Evolutionary conservation across 2,113 vertebrate species (phyloP), one percentile per base, ranked within the genome.

Genomic region (Bubo scandiacus): DNA sequence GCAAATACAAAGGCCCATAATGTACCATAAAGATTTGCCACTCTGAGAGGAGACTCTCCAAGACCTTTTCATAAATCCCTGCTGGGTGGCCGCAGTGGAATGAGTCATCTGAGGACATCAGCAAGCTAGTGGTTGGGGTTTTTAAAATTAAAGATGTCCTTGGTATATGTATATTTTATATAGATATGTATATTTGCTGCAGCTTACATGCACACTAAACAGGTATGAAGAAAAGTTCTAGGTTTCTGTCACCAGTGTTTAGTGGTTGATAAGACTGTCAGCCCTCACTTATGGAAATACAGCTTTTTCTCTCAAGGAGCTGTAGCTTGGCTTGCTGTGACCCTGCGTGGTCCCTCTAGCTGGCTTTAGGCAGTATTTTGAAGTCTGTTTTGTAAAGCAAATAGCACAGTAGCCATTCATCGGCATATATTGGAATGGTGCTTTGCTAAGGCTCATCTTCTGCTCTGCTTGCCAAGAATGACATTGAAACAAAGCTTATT

Each of bases 401-500:
- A 75, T 23, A 55, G 34, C n/a, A 22, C 3, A 5, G 59, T 49
- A 81, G 75, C 49, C 58, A 34, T 92, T 83, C 72, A 57, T 89
- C 72, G 59, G 16, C 52, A 36, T 79, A 17, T 57, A 63, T 34
- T 70, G 40, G 57, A 85, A 61, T 36, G 40, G 19, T 63, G 72
- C 49, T 88, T 68, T 74, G 55, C 85, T 55, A 49, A 79, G 25
- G 36, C 43, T 95, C 68, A 27, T 94, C 90, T 80, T 93, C 52
- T 94, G 18, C 81, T 95, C 81, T 63, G 61, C 75, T 66, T 94
- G 77, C 72, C 45, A 90, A 78, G 82, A 79, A 65, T 45, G 63
- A 75, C 55, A 55, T 19, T 86, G 92, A 96, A 95, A 92, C 73
- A 68, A 93, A 94, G 79, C 81, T 95, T 90, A 49, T 86, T 91